Evolutionary conservation across 1,140 invertebrate species (phyloP), one percentile per base, ranked within the genome.

Genomic region (Temnothorax longispinosus): DNA sequence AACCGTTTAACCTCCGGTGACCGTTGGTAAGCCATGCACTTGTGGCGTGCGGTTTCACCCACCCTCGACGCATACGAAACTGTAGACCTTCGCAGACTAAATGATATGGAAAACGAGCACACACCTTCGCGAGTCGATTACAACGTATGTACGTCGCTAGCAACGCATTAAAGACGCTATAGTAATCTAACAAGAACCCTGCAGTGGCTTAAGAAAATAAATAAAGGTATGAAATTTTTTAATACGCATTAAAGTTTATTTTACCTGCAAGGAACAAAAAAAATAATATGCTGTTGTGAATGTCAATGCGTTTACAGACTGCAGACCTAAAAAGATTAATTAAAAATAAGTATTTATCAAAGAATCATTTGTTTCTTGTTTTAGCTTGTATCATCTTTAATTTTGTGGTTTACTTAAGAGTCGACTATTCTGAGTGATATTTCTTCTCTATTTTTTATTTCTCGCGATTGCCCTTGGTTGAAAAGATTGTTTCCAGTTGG

Each of bases 1-100:
- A 90, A 88, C 80, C 81, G 87, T 77, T 90, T 84, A 87, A 89
- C 65, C 89, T 80, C 41, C 87, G 85, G 81, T 91, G 87, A 91
- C 89, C 87, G 62, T 86, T 64, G 84, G 85, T 90, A 88, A 88
- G 65, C 89, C 89, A 86, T 76, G 65, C 76, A 88, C 86, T 89
- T 81, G 90, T 64, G 91, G 89, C 88, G 72, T 89, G 91, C 32
- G 90, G 91, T 82, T 87, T 85, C 21, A 35, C n/a, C 75, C 74
- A 62, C n/a, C 64, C 41, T 38, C 44, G 32, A 44, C 7, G 18
- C 64, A 32, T 75, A 54, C 60, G 50, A 92, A 92, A 91, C 88
- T 87, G 88, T 90, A 65, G 69, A 47, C 81, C 60, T 71, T 67
- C 50, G 35, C 10, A 47, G 21, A 77, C 60, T 44, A 71, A 81